Evolutionary conservation across 2,888 invertebrate species (phyloP), one percentile per base, ranked within the genome.

Genomic region (Pyrocoelia pectoralis): DNA sequence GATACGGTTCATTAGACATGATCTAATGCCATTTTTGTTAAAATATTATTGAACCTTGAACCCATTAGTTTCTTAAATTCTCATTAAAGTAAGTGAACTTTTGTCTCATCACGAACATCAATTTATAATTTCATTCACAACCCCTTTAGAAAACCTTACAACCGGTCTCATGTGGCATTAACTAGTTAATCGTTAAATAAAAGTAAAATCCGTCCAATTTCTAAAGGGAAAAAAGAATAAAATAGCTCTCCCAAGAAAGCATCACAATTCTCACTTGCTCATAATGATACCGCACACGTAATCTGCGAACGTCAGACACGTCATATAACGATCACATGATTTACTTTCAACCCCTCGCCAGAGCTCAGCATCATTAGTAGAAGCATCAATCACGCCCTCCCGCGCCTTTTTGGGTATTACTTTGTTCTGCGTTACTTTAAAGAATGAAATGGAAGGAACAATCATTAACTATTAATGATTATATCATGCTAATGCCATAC

Each of bases 361-460:
- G 67, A 68, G 60, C 63, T 54, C 65, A 65, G 65, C 58, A 65
- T 69, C 67, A 67, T 69, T 69, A 69, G 63, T 56, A 63, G 59
- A 61, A 57, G 66, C 67, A 69, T 69, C 68, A 69, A 69, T 69
- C 68, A 69, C 68, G 63, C 58, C 63, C 60, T 60, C 63, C 61
- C 65, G 65, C 67, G 65, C 67, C 67, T 67, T 63, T 62, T 58
- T 54, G 61, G 46, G 41, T 40, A 40, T 9, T 54, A 17, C 52
- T 52, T 52, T 52, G 29, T 38, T 52, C 33, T 29, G 29, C 33
- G 29, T 52, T 33, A 33, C 12, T 12, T 12, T 50, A 10, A 17
- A 46, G 46, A 46, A 33, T 33, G 33, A n/a, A 46, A 17, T 17
- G 46, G n/a, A 18, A 17, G 15, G 46, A 8, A 17, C n/a, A 18